Percentiles rank a stretch among this genome's conserved stretches.
phyloP scores from a whole-genome alignment of 2,113 vertebrate genomes.

The Entelurus aequoreus region DNA sequence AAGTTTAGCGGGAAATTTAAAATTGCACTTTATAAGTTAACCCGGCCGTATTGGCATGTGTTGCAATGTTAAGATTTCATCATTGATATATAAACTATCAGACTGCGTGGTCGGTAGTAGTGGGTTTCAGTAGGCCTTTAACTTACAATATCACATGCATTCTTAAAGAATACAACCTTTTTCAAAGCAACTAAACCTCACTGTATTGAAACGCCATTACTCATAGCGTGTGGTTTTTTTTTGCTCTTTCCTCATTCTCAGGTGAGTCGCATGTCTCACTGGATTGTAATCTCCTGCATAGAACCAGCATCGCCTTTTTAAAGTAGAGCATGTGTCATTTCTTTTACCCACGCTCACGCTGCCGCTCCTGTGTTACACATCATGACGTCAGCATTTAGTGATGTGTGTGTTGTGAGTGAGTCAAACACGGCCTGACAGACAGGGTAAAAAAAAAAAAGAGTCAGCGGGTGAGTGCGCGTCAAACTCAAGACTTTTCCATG shows the following conservation, averaged over 20 bases:
- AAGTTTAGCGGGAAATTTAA: no score
- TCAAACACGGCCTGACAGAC: conserved; percentile 52
- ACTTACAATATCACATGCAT: no score
- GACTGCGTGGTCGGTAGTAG: no score
- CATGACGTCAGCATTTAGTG: conserved; percentile 67
- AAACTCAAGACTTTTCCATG: conserved; percentile 74
- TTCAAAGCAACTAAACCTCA: no score
- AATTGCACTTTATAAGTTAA: no score
- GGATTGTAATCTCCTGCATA: conserved; percentile 18
- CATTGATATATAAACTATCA: no score
- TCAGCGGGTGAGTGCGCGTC: conserved; percentile 58
- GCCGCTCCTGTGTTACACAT: conserved; percentile 57
- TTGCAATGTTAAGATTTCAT: no score
- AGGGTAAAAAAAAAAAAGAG: conserved; percentile 7
- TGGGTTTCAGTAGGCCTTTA: no score
- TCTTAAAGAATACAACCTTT: no score
- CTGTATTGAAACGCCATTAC: no score
- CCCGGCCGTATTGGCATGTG: no score
- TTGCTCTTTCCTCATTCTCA: neutral
- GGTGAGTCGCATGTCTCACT: neutral
- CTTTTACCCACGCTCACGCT: conserved; percentile 50
- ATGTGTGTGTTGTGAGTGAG: conserved; percentile 48
- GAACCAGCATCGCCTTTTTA: conserved; percentile 52
- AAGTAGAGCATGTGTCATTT: conserved; percentile 60
- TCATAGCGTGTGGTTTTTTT: neutral